phyloP scores from a whole-genome alignment of 2,113 vertebrate genomes.

The Riparia riparia region DNA sequence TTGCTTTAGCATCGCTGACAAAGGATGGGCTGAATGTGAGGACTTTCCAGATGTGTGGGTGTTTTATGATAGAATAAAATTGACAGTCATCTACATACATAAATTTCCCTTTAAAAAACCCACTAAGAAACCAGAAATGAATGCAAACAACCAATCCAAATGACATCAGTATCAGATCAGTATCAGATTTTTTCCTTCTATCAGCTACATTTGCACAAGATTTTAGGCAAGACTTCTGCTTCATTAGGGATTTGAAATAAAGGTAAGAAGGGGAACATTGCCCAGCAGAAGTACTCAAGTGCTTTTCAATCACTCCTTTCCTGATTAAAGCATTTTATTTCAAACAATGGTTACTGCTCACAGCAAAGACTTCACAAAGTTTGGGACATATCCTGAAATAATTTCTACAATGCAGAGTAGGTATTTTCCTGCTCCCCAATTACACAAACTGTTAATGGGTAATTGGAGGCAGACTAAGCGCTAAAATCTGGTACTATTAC shows the following conservation, averaged over 20 bases:
- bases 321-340: not conserved
- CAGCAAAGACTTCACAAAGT: not conserved
- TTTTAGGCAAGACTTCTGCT: not conserved
- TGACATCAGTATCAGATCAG: not conserved
- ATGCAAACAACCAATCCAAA: not conserved
- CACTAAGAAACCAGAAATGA: not conserved
- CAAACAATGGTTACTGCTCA: not conserved
- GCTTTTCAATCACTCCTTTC: not conserved
- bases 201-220: not conserved
- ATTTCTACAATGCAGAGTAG: not conserved
- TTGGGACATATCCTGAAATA: slow-evolving; percentile 2
- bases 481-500: slow-evolving; percentile 27
- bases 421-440: slow-evolving; percentile 2
- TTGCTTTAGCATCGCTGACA: not conserved
- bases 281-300: not conserved
- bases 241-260: not conserved
- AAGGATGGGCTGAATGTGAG: not conserved
- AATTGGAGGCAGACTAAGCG: slow-evolving; percentile 33
- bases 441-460: slow-evolving; percentile 10
- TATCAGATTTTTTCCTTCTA: not conserved
- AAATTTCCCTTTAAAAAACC: not conserved
- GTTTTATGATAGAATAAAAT: not conserved
- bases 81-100: not conserved
- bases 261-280: not conserved
- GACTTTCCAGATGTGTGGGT: not conserved